A percentile compares a stretch with the other conserved stretches of the same genome.
Conservation (phyloP, 2,113 vertebrate species). For the human region DNA sequence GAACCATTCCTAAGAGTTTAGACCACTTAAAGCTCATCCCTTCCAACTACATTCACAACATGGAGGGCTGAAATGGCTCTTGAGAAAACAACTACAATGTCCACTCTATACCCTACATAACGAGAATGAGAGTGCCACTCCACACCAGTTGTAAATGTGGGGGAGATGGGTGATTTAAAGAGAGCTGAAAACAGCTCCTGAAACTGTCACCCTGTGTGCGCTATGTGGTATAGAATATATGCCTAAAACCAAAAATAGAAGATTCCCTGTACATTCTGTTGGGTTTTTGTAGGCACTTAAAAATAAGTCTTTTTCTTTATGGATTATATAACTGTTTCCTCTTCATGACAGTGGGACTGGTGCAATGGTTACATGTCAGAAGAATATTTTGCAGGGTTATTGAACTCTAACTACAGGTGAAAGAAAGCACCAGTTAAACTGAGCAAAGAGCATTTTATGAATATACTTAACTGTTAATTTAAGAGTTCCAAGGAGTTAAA, state of each 20-base stretch:
- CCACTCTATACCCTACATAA: neutral
- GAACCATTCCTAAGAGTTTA: neutral
- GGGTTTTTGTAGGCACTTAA: neutral
- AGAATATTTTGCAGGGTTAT: neutral
- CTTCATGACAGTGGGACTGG: too few species aligned
- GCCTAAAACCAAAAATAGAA: neutral
- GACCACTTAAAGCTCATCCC: neutral
- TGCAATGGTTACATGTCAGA: neutral
- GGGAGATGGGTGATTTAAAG: neutral
- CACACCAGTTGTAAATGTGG: neutral
- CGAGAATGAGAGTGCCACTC: neutral
- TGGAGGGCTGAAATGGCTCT: neutral
- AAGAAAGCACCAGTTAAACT: neutral
- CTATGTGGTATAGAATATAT: neutral
- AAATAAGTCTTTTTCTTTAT: neutral
- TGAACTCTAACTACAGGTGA: neutral
- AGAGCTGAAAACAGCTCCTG: neutral
- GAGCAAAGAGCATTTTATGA: neutral
- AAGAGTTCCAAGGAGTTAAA: neutral
- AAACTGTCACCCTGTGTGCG: neutral
- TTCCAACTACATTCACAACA: neutral
- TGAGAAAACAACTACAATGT: neutral
- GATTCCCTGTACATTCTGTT: accelerated
- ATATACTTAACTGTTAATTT: neutral
- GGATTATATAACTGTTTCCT: neutral